Conservation (phyloP, 2,113 vertebrate species). For the Hymenochirus boettgeri region DNA sequence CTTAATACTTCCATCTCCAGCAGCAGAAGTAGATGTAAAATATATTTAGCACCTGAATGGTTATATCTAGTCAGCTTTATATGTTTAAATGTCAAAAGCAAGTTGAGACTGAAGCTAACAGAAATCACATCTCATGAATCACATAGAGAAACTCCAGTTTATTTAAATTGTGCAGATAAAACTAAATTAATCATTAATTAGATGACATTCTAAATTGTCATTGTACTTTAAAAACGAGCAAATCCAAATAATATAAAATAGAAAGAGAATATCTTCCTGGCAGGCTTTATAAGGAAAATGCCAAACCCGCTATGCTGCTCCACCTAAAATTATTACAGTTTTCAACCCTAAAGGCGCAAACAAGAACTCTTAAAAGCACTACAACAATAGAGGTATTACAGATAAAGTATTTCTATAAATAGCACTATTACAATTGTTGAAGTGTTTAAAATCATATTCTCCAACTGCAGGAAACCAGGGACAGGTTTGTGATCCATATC, state of each 20-base stretch:
- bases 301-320: background rate
- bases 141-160: conserved; percentile 72
- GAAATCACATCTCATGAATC: conserved; percentile 74
- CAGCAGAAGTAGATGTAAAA: conserved; percentile 72
- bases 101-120: conserved; percentile 72
- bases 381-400: too few relatives aligned
- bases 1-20: conserved; percentile 73
- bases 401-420: too few relatives aligned
- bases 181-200: conserved; percentile 79
- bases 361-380: too few relatives aligned
- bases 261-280: conserved; percentile 23
- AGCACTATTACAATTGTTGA: too few relatives aligned
- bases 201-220: conserved; percentile 76
- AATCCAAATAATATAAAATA: conserved; percentile 50
- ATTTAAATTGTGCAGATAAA: conserved; percentile 85
- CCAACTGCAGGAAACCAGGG: too few relatives aligned
- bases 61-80: conserved; percentile 81
- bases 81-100: conserved; percentile 83
- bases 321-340: too few relatives aligned
- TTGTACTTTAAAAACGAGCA: conserved; percentile 50
- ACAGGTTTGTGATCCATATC: too few relatives aligned
- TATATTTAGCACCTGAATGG: conserved; percentile 73
- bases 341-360: too few relatives aligned
- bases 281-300: conserved; percentile 4
- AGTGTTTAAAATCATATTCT: too few relatives aligned